phyloP scores from a whole-genome alignment of 1,140 invertebrate genomes.

The Fopius arisanus region DNA sequence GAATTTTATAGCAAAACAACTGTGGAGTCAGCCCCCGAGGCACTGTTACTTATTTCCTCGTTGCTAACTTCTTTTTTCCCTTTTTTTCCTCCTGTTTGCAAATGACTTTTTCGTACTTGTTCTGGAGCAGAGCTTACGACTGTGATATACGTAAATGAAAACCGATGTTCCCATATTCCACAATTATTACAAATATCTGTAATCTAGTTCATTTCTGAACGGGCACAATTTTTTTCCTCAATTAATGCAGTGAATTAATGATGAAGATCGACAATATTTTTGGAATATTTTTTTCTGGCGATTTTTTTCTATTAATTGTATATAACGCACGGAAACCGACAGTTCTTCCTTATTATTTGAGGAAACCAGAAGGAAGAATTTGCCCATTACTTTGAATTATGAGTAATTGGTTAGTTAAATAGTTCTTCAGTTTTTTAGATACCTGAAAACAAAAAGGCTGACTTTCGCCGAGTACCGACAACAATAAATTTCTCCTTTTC shows the following conservation, averaged over 20 bases:
- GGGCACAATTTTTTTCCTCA: background rate
- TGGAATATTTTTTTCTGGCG: background rate
- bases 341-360: slow-evolving; percentile 15
- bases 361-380: background rate
- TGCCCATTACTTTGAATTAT: too few relatives aligned
- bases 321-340: background rate
- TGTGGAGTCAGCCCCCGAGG: background rate
- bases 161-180: slow-evolving; percentile 33
- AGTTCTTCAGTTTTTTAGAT: background rate
- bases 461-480: too few relatives aligned
- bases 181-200: background rate
- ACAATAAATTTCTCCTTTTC: background rate
- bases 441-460: too few relatives aligned
- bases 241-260: background rate
- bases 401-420: too few relatives aligned
- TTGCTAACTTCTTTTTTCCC: slow-evolving; percentile 3
- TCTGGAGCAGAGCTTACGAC: slow-evolving; percentile 56
- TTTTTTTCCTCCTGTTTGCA: background rate
- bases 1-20: background rate
- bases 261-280: background rate
- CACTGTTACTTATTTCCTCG: slow-evolving; percentile 26
- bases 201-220: background rate
- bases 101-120: slow-evolving; percentile 41
- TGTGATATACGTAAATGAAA: slow-evolving; percentile 57
- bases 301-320: background rate